These are phyloP conservation scores for Phalacrocorax brasilianus DNA, from an alignment of 2,113 vertebrate species.

Conservation along the genomic window DNA sequence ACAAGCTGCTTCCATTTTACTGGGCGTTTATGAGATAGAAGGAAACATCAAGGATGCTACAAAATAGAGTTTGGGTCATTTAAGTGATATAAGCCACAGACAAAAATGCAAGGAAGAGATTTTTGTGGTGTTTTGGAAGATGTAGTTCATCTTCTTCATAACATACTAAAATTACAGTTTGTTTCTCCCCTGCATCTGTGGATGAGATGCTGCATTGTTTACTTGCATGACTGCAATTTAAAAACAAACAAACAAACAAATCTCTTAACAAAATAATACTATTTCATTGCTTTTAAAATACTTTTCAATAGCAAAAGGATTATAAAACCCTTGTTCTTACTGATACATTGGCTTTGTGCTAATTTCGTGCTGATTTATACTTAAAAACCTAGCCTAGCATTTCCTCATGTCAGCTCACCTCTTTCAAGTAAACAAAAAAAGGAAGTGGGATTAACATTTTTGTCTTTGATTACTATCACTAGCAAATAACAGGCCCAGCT, in stretches of 20 bases:
- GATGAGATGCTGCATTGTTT: neutral
- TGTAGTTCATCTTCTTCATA: neutral
- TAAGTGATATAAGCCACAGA: neutral
- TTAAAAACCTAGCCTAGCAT: neutral
- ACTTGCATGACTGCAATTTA: neutral
- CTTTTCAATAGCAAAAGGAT: neutral
- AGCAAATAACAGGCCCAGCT: neutral
- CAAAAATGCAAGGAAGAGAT: slow-evolving; percentile 15
- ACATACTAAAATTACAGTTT: neutral
- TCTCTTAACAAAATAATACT: neutral
- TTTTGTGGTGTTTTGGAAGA: neutral
- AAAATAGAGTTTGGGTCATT: slow-evolving; percentile 7
- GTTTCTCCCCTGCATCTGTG: neutral
- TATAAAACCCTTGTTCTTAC: neutral
- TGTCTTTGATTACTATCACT: neutral
- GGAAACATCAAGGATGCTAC: slow-evolving; percentile 19
- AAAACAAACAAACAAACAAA: neutral
- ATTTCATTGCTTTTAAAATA: neutral
- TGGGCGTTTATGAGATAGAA: slow-evolving; percentile 35
- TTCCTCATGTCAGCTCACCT: neutral
- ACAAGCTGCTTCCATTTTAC: slow-evolving; percentile 46
- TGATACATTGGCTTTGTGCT: neutral
- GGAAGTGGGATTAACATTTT: neutral
- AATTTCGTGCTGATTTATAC: neutral
- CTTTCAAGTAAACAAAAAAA: neutral